Evolutionary conservation across 2,888 invertebrate genomes (phyloP), one percentile per base, ranked within the genome.

Genomic region (Ectemnius cavifrons): DNA sequence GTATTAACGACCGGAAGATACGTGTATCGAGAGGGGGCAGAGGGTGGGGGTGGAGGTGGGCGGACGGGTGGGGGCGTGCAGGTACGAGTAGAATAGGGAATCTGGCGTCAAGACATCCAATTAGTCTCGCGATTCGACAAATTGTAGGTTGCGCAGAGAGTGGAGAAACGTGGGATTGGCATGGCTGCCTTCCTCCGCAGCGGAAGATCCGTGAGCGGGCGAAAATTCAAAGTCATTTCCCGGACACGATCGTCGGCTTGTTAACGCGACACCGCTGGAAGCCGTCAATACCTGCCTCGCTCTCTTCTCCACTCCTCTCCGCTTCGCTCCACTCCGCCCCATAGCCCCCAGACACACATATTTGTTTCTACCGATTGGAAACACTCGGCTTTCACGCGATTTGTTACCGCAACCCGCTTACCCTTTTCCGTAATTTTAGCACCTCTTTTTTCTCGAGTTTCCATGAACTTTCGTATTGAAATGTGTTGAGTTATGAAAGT

Each of bases 191-290:
- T 76, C 72, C 78, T 79, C 77, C 77, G 65, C 80, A 73, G 73
- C 74, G 62, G 37, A 37, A 37, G 37, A 37, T 37, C 37, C 37
- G 37, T 37, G 37, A 37, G 37, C 37, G 11, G 37, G 37, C 37
- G 71, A 78, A 81, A 83, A 85, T 71, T 75, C 78, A 84, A 82
- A 86, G 85, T 87, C 86, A 86, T 81, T 86, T 85, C 83, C 84
- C 80, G 75, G 64, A 37, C 37, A 77, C 81, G 77, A 83, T 80
- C 84, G 81, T 84, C 82, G 77, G 76, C 83, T 84, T 81, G 81
- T 86, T 85, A 84, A 61, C 73, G 70, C 62, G 62, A 63, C 78
- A 83, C 75, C 72, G 73, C 69, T 67, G 74, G 58, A 73, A 75
- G 79, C 80, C 72, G 71, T 75, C 68, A 67, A 63, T 74, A 73